Conservation (phyloP, 2,888 invertebrate species). For the Drosophila subsilvestris region DNA sequence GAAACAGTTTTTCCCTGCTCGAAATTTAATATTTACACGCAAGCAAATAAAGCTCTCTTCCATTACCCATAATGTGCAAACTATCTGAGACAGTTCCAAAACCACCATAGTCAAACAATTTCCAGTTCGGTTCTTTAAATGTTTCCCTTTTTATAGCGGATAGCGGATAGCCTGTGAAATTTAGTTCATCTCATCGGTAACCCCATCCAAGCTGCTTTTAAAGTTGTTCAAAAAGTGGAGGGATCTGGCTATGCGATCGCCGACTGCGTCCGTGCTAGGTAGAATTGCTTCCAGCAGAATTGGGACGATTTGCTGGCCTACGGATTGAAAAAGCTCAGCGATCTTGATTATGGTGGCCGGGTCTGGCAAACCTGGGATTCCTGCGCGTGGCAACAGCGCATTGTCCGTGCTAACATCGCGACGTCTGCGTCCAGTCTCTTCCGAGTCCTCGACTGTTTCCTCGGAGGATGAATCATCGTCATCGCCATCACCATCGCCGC, state of each 20-base stretch:
- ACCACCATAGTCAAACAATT: no score
- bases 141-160: no score
- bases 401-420: constrained; percentile 40
- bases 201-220: constrained; percentile 36
- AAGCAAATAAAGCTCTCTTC: no score
- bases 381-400: constrained; percentile 31
- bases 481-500: constrained; percentile 48
- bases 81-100: neutral
- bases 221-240: constrained; percentile 57
- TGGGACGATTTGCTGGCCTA: constrained; percentile 80
- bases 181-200: constrained; percentile 40
- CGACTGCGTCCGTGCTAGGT: constrained; percentile 41
- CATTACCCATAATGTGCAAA: neutral
- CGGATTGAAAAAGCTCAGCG: constrained; percentile 77
- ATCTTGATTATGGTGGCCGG: constrained; percentile 79
- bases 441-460: constrained; percentile 75
- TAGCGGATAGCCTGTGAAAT: neutral
- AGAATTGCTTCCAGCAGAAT: constrained; percentile 75
- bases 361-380: constrained; percentile 80
- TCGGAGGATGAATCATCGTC: constrained; percentile 79
- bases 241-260: constrained; percentile 60
- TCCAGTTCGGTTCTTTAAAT: neutral
- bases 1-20: neutral
- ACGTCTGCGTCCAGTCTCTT: constrained; percentile 53
- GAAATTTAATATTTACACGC: no score